Percentiles rank a stretch among this genome's conserved stretches.
Conservation (phyloP, 64 coral and sea anemone genomes). For the Porites lutea region DNA sequence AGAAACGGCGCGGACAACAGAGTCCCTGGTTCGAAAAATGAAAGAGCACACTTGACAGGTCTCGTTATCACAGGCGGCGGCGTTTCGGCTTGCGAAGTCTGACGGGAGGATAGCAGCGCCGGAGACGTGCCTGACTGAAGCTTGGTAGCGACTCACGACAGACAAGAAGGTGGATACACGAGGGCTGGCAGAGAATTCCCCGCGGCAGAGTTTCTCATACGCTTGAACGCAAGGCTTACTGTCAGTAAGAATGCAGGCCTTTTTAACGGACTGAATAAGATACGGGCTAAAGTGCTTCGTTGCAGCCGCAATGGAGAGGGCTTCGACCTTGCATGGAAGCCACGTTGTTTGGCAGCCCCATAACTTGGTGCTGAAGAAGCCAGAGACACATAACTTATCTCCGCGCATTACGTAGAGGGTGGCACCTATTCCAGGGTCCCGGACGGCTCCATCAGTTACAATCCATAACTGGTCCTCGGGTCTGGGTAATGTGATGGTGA, state of each 20-base stretch:
- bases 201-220: no score
- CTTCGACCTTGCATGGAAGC: not conserved
- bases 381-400: slow-evolving; percentile 13
- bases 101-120: slow-evolving; percentile 15
- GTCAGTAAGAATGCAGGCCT: not conserved
- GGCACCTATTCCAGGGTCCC: slow-evolving; percentile 14
- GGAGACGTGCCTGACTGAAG: slow-evolving; percentile 29
- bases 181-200: no score
- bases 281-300: slow-evolving; percentile 62
- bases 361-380: slow-evolving; percentile 49
- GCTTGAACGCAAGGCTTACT: no score
- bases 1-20: not conserved
- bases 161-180: no score
- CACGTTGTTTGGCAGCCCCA: not conserved
- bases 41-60: slow-evolving; percentile 10
- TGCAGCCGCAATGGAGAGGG: not conserved
- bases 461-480: slow-evolving; percentile 13
- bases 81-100: slow-evolving; percentile 39
- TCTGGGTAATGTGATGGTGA: slow-evolving; percentile 2
- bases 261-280: slow-evolving; percentile 22
- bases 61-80: slow-evolving; percentile 25
- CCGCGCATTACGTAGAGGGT: not conserved
- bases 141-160: not conserved
- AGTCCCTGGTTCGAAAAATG: not conserved
- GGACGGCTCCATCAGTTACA: not conserved